These are phyloP conservation scores for Orchesella flavescens DNA, from an alignment of 2,888 invertebrate species.

Conservation along the genomic window DNA sequence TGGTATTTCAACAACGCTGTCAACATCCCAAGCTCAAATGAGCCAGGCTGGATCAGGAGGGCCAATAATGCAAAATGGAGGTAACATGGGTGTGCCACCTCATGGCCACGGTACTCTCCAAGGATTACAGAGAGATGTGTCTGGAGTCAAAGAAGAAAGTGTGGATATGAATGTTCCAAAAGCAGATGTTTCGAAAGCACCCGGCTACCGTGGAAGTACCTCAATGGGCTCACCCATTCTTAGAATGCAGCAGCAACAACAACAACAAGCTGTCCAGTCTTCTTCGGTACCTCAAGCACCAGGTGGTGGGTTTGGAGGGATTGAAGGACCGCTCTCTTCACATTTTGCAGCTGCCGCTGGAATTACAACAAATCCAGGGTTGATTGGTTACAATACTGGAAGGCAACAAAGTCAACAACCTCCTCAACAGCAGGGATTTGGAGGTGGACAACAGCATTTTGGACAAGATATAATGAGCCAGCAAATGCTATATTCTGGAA, in stretches of 20 bases:
- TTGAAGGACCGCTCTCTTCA: constrained; percentile 63
- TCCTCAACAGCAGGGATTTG: background rate
- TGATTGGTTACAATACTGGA: constrained; percentile 44
- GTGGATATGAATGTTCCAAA: constrained; percentile 59
- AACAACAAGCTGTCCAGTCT: constrained; percentile 31
- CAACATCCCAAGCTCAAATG: constrained; percentile 69
- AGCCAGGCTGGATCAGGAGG: constrained; percentile 62
- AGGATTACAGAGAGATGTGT: background rate
- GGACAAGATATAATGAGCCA: constrained; percentile 47
- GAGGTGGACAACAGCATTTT: constrained; percentile 37
- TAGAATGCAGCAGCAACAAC: constrained; percentile 65
- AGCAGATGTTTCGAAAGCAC: constrained; percentile 91
- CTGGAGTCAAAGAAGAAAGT: constrained; percentile 37
- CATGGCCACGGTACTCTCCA: constrained; percentile 9
- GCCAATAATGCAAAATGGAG: constrained; percentile 54
- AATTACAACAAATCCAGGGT: constrained; percentile 47
- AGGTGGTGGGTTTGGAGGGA: constrained; percentile 25
- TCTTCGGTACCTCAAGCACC: constrained; percentile 33
- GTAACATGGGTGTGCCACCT: constrained; percentile 27
- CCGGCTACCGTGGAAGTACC: constrained; percentile 86
- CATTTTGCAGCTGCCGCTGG: constrained; percentile 65
- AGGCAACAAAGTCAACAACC: constrained; percentile 4
- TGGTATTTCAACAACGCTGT: constrained; percentile 75
- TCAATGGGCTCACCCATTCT: constrained; percentile 69
- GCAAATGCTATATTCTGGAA: constrained; percentile 58